Conservation (phyloP, 2,113 vertebrate species). For the Lepus timidus region DNA sequence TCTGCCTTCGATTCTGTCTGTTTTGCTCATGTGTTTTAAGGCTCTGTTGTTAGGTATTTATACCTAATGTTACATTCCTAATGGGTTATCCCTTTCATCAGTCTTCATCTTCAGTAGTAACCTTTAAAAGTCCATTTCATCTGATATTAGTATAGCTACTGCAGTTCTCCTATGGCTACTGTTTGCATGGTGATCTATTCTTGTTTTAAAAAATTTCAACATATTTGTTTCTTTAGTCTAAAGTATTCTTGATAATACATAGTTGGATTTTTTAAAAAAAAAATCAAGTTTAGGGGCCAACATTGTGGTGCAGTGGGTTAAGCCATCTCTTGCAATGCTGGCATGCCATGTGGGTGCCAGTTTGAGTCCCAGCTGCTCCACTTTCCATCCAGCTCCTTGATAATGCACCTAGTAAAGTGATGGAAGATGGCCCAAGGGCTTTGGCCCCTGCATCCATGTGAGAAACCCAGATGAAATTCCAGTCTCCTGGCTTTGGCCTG, state of each 20-base stretch:
- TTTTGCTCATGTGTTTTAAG: slow-evolving; percentile 36
- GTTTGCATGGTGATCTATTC: neutral
- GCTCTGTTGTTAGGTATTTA: neutral
- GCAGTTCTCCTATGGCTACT: neutral
- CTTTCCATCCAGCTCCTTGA: too few relatives aligned
- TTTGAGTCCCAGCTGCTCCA: too few relatives aligned
- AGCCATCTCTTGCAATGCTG: too few relatives aligned
- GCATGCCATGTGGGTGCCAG: too few relatives aligned
- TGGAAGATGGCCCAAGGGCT: too few relatives aligned
- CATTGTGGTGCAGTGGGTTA: too few relatives aligned
- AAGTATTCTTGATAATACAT: neutral
- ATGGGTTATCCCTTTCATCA: neutral
- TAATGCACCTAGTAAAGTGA: too few relatives aligned
- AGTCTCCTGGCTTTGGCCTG: too few relatives aligned
- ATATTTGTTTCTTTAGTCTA: slow-evolving; percentile 18
- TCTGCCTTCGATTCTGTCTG: slow-evolving; percentile 12
- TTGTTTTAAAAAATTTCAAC: slow-evolving; percentile 6
- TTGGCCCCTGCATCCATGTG: too few relatives aligned
- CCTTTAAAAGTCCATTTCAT: neutral
- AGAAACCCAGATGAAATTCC: too few relatives aligned
- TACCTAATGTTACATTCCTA: slow-evolving; percentile 1
- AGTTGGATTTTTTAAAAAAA: too few relatives aligned
- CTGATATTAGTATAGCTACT: neutral
- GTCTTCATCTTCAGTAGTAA: neutral
- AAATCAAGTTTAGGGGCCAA: too few relatives aligned